Evolutionary conservation across 2,888 invertebrate genomes (phyloP), one percentile per base, ranked within the genome.

Genomic region (Caenorhabditis panamensis): DNA sequence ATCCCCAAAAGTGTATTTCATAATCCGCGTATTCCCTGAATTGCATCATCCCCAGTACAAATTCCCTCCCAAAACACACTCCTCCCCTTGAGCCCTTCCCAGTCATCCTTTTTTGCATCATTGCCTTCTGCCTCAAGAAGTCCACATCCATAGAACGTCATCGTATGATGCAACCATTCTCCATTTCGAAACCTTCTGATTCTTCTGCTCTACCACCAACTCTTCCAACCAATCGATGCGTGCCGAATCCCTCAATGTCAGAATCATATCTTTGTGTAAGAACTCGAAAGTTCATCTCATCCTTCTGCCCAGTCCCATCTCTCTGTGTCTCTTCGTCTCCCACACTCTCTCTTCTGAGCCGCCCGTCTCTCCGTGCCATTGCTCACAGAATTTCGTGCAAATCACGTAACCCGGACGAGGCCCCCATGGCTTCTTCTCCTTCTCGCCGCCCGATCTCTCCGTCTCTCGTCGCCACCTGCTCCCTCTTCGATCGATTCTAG

Each of bases 171-270:
- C 36, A 36, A 36, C 6, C 11, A 11, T 36, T 5, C 36, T 36
- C 36, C 36, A 11, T 36, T 36, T 5, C 67, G 36, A 36, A 53
- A 51, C 36, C 51, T n/a, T n/a, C n/a, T 31, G 31, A 31, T 31
- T 4, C 31, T 31, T 31, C 31, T 6, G 5, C 9, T 31, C 31
- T 31, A 4, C 31, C 9, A 31, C 31, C 31, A 31, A 96, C 95
- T 92, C 58, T 9, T 56, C 51, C 49, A 18, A 16, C 53, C 51
- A 54, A 49, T 49, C n/a, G n/a, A n/a, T n/a, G n/a, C n/a, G n/a
- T n/a, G n/a, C n/a, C n/a, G n/a, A n/a, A n/a, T n/a, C n/a, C n/a
- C n/a, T n/a, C n/a, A n/a, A n/a, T n/a, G 6, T 53, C 18, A 26
- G 44, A 28, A 61, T 22, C 51, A 41, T 41, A 41, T 41, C 41